Conservation (phyloP, 2,797 vertebrate species). For the Sebastes melanostomus region DNA sequence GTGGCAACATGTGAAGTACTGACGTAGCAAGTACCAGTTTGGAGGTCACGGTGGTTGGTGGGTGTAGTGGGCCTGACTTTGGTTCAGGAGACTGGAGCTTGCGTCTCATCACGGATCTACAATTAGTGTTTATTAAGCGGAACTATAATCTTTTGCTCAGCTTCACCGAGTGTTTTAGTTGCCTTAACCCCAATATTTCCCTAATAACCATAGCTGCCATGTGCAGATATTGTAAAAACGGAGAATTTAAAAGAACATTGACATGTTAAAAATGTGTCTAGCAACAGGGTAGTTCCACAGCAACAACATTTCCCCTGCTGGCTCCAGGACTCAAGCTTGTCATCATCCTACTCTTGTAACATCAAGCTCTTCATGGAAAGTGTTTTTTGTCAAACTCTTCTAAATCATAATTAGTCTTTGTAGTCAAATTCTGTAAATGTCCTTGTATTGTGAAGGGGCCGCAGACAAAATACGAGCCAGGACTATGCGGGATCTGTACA, state of each 20-base stretch:
- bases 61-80: background rate
- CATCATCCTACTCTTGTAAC: background rate
- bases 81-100: background rate
- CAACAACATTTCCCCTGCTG: background rate
- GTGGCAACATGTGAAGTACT: background rate
- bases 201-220: background rate
- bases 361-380: background rate
- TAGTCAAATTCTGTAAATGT: background rate
- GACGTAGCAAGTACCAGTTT: background rate
- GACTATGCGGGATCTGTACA: slow-evolving; percentile 47
- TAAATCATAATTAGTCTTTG: slow-evolving; percentile 15
- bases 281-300: background rate
- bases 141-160: background rate
- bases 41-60: background rate
- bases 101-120: background rate
- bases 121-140: background rate
- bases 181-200: background rate
- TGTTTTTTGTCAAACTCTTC: background rate
- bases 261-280: background rate
- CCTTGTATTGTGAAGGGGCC: background rate
- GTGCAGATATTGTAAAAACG: background rate
- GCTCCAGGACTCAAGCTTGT: background rate
- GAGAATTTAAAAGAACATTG: background rate
- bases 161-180: background rate
- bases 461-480: background rate